Percentiles rank a stretch among this genome's conserved stretches.
These are phyloP conservation scores for Mastigias papua DNA, from an alignment of 30 jellyfish, hydroid and myxozoan genomes.

Conservation along the genomic window DNA sequence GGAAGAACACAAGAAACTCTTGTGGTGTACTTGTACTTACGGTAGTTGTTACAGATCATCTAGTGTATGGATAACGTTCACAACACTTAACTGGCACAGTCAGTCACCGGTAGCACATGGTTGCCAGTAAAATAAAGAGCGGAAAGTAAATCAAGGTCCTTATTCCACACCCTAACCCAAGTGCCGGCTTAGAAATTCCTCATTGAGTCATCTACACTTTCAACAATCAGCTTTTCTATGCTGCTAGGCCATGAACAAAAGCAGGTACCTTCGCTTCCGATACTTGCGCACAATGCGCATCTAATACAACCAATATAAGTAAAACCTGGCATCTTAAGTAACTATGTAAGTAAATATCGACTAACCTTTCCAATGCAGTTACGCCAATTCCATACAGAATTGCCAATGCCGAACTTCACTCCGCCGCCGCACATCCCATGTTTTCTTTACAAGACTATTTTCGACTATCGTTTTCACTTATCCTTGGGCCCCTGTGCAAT, in stretches of 20 bases:
- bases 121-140: not conserved
- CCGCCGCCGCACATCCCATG: not conserved
- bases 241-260: slow-evolving; percentile 7
- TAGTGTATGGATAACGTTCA: not conserved
- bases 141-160: not conserved
- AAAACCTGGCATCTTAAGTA: not conserved
- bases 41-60: not conserved
- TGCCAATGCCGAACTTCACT: not conserved
- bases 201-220: not conserved
- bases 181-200: not conserved
- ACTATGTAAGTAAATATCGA: not conserved
- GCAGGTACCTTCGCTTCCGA: not conserved
- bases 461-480: not conserved
- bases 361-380: not conserved
- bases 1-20: not conserved
- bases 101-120: not conserved
- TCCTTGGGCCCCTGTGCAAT: slow-evolving; percentile 10
- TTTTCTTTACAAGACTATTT: not conserved
- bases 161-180: not conserved
- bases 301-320: not conserved
- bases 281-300: not conserved
- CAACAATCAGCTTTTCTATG: slow-evolving; percentile 3
- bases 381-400: not conserved
- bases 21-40: not conserved
- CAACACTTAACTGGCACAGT: not conserved